phyloP scores from a whole-genome alignment of 2,888 invertebrate genomes.

The Hyposoter didymator region DNA sequence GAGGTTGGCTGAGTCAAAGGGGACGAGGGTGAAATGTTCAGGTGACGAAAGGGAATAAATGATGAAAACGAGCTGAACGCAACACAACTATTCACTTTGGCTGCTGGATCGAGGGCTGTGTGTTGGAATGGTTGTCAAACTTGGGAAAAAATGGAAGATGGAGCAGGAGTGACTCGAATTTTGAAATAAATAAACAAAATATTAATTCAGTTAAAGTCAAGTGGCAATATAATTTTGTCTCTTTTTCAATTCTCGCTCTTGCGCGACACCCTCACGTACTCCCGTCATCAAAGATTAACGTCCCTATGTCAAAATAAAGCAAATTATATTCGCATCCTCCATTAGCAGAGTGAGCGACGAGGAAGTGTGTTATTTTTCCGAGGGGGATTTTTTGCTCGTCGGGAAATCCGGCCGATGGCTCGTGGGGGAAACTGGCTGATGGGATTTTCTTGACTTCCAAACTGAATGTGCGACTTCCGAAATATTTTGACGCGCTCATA shows the following conservation, averaged over 20 bases:
- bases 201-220: background rate
- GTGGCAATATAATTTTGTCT: background rate
- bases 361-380: background rate
- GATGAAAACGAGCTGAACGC: constrained; percentile 47
- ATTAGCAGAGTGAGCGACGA: background rate
- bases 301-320: background rate
- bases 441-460: constrained; percentile 4
- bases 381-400: too few relatives aligned
- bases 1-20: constrained; percentile 10
- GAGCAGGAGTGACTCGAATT: background rate
- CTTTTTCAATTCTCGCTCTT: background rate
- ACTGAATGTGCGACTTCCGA: background rate
- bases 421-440: background rate
- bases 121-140: constrained; percentile 56
- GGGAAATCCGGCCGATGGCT: background rate
- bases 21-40: constrained; percentile 52
- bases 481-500: background rate
- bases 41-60: constrained; percentile 34
- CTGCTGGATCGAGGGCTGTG: constrained; percentile 5
- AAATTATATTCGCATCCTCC: background rate
- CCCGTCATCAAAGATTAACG: background rate
- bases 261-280: background rate
- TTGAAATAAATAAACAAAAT: background rate
- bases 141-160: constrained; percentile 26
- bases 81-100: constrained; percentile 47